Conservation (phyloP, 2,113 vertebrate genomes). For the Octodon degus region DNA sequence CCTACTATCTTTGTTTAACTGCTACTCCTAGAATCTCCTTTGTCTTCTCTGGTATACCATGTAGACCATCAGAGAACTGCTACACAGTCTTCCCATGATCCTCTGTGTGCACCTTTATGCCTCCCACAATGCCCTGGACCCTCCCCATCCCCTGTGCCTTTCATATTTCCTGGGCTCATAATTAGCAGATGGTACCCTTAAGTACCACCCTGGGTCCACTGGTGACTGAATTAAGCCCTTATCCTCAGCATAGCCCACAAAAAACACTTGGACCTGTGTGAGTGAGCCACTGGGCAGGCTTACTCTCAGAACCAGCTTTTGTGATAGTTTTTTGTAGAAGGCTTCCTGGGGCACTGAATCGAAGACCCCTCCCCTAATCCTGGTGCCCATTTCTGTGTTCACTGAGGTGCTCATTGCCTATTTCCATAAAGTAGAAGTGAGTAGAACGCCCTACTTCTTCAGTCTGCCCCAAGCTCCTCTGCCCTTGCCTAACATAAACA, state of each 20-base stretch:
- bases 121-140: background rate
- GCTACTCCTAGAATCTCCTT: background rate
- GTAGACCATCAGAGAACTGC: background rate
- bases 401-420: background rate
- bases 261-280: background rate
- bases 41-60: background rate
- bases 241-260: background rate
- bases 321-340: background rate
- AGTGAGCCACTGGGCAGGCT: background rate
- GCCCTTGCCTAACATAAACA: background rate
- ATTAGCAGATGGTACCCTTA: background rate
- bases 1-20: background rate
- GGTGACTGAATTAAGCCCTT: background rate
- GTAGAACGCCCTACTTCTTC: background rate
- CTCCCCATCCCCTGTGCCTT: background rate
- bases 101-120: background rate
- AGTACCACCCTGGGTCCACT: background rate
- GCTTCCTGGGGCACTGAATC: background rate
- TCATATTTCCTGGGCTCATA: background rate
- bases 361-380: background rate
- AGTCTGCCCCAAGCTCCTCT: background rate
- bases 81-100: background rate
- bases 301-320: background rate
- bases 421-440: background rate
- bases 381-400: background rate